Base-by-base conservation (phyloP, 2,113 vertebrate species). In the Thalassoma bifasciatum region DNA sequence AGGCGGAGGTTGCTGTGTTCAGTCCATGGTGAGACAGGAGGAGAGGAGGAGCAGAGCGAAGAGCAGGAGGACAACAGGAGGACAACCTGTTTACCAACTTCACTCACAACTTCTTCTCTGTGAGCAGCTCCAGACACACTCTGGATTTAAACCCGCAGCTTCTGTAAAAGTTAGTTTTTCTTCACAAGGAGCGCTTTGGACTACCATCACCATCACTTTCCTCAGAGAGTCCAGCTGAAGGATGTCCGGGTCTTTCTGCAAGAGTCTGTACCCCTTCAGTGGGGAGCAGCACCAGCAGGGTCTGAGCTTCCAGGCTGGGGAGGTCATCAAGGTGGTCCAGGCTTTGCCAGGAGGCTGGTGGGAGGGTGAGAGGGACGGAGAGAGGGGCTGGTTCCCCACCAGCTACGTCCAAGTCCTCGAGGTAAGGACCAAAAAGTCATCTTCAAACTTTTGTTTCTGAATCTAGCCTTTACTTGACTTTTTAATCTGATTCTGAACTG, bases 291-390 rank as follows among this genome's bases (percentile, higher is more conserved):
- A 98, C 86, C 92, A 94, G 79, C 96, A 97, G 78, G 97, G 97
- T 24, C 93, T 99, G 66, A 94, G 91, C 89, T 99, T 99, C 86
- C 91, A 95, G 57, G 95, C 95, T 4, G 97, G 97, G 23, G 97
- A 98, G 65, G 85, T 96, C n/a, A 93, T 99, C 74, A 94, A 91
- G 50, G 92, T 98, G 79, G 91, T 96, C 56, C 96, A 97, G 90
- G 93, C 95, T 87, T 90, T 94, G 59, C 94, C 96, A 59, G 97
- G 96, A 63, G 97, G 97, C 79, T 98, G 97, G 97, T 98, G 97
- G 97, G 97, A 98, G 92, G 97, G 97, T 36, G 96, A 98, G 94
- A 96, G 94, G 86, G 96, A 98, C 81, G 97, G 97, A 72, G 82
- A 86, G 56, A 88, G 94, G 0, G 97, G 97, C 30, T 99, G 97